A percentile compares a stretch with the other conserved stretches of the same genome.
Evolutionary conservation across 2,888 invertebrate genomes (phyloP).

Genomic region (Metellina segmentata): DNA sequence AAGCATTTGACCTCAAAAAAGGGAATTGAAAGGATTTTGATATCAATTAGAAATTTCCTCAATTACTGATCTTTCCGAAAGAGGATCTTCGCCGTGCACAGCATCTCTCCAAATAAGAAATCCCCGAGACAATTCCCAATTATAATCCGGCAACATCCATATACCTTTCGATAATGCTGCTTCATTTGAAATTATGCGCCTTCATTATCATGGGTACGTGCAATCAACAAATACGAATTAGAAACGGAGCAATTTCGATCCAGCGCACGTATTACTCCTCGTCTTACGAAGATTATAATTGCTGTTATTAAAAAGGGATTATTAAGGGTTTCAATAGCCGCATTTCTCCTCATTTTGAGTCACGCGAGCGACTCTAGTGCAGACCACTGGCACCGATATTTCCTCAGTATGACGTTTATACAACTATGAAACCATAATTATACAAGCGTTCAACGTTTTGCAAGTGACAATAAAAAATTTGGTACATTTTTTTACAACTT

Average conservation of each 20-base stretch:
- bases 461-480: conserved; percentile 18
- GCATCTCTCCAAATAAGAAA: not conserved
- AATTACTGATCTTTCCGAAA: not conserved
- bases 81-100: not conserved
- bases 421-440: conserved; percentile 41
- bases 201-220: not conserved
- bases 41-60: not conserved
- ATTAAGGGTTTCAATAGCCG: conserved; percentile 25
- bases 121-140: not conserved
- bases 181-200: not conserved
- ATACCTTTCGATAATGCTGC: not conserved
- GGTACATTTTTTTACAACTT: conserved; percentile 25
- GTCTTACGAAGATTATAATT: conserved; percentile 39
- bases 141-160: not conserved
- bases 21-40: not conserved
- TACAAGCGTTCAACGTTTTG: conserved; percentile 12
- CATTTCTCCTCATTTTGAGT: conserved; percentile 40
- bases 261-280: conserved; percentile 9
- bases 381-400: conserved; percentile 21
- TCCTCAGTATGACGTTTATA: conserved; percentile 18
- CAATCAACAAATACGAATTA: not conserved
- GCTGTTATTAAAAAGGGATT: conserved; percentile 39
- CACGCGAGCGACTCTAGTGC: conserved; percentile 22
- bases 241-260: conserved; percentile 19
- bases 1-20: too few relatives aligned